phyloP scores from a whole-genome alignment of 2,113 vertebrate genomes.

The Platycercus adscitus region DNA sequence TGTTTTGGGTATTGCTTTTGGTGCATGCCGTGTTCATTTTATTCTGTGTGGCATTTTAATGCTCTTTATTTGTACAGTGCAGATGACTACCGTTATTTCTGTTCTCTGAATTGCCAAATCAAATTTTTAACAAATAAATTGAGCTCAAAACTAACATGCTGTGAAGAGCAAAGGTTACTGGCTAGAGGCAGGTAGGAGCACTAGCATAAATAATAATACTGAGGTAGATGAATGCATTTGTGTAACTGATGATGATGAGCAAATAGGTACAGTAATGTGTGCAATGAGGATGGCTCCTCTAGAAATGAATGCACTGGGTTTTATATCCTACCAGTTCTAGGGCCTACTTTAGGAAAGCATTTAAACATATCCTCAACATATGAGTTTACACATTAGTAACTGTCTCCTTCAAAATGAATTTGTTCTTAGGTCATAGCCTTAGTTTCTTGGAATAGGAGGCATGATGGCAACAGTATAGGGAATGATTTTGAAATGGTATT shows the following conservation, averaged over 20 bases:
- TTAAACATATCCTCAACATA: not conserved
- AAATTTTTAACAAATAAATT: not conserved
- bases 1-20: not conserved
- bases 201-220: not conserved
- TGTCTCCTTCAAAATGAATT: not conserved
- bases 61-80: not conserved
- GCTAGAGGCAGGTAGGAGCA: not conserved
- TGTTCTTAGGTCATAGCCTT: not conserved
- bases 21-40: not conserved
- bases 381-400: not conserved
- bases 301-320: not conserved
- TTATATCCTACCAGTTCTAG: not conserved
- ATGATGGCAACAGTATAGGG: not conserved
- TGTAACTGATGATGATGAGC: not conserved
- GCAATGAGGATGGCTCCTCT: not conserved
- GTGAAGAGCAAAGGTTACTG: not conserved
- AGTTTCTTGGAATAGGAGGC: not conserved
- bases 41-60: not conserved
- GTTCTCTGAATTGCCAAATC: not conserved
- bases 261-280: not conserved
- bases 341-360: not conserved
- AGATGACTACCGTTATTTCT: not conserved
- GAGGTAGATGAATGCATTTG: not conserved
- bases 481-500: slow-evolving; percentile 7
- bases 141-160: not conserved